phyloP scores from a whole-genome alignment of 2,888 invertebrate genomes.

The Encarsia formosa region DNA sequence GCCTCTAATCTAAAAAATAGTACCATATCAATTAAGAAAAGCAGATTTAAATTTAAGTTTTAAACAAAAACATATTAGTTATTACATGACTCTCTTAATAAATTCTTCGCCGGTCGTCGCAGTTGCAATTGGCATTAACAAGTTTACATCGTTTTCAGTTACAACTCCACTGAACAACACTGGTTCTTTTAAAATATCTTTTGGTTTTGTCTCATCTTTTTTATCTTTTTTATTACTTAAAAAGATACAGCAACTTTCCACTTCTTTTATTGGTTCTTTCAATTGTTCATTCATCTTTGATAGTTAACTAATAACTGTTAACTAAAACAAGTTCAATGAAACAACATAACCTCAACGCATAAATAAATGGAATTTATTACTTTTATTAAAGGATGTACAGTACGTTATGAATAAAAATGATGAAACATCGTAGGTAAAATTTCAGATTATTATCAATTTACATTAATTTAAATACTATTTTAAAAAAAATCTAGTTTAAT shows the following conservation, averaged over 20 bases:
- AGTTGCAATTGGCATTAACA: constrained; percentile 36
- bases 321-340: background rate
- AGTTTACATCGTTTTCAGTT: constrained; percentile 37
- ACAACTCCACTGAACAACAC: constrained; percentile 40
- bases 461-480: no score
- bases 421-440: no score
- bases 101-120: constrained; percentile 47
- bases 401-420: no score
- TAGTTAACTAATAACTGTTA: background rate
- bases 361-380: no score
- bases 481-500: no score
- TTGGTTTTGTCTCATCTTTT: background rate
- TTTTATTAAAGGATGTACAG: no score
- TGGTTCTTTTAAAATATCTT: constrained; percentile 33
- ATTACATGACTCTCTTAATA: constrained; percentile 47
- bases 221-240: no score
- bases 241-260: no score
- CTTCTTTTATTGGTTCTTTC: no score
- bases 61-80: background rate
- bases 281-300: constrained; percentile 37
- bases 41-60: constrained; percentile 1
- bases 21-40: constrained; percentile 4
- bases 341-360: no score
- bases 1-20: constrained; percentile 43
- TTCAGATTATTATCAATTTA: no score